These are phyloP conservation scores for Pardosa pseudoannulata DNA, from an alignment of 2,888 invertebrate species.

Conservation along the genomic window DNA sequence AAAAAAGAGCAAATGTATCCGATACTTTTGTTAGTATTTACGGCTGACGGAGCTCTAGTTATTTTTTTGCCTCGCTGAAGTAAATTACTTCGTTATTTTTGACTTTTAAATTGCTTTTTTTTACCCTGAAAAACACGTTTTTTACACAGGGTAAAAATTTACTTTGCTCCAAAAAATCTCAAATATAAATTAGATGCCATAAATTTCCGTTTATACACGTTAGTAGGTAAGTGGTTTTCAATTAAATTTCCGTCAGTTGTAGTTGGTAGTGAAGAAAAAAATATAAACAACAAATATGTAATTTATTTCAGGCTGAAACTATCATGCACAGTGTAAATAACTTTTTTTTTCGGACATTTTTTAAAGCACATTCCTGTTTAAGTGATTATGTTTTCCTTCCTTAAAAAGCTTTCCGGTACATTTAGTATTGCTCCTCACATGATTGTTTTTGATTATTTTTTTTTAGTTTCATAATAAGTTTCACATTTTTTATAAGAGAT, in stretches of 20 bases:
- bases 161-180: background rate
- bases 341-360: background rate
- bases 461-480: too few relatives aligned
- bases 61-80: conserved; percentile 15
- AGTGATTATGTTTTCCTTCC: background rate
- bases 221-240: conserved; percentile 39
- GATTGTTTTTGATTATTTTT: too few relatives aligned
- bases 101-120: conserved; percentile 25
- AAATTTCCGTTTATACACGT: conserved; percentile 16
- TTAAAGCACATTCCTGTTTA: background rate
- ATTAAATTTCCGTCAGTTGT: conserved; percentile 38
- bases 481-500: too few relatives aligned
- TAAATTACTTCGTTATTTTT: conserved; percentile 27
- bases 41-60: background rate
- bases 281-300: background rate
- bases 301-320: background rate
- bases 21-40: background rate
- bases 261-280: background rate
- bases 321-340: background rate
- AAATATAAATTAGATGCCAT: conserved; percentile 44
- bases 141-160: conserved; percentile 9
- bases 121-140: background rate
- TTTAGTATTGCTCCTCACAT: too few relatives aligned
- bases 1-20: background rate
- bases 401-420: background rate